phyloP scores from a whole-genome alignment of 2,113 vertebrate genomes.

The Limnothrissa miodon region DNA sequence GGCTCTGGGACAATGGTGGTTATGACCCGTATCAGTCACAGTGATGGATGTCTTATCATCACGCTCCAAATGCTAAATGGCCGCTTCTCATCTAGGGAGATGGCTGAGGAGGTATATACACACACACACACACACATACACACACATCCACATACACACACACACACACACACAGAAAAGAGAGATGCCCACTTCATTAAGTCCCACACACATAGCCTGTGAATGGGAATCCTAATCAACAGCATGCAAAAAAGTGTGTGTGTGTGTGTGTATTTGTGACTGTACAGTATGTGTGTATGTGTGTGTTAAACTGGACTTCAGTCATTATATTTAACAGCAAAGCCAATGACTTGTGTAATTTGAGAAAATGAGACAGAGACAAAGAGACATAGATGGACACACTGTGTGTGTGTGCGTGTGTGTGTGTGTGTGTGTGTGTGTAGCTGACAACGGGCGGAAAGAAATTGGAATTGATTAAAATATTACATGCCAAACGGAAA shows the following conservation, averaged over 20 bases:
- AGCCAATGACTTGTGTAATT: constrained; percentile 53
- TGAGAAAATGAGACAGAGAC: constrained; percentile 41
- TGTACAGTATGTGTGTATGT: constrained; percentile 44
- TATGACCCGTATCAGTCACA: constrained; percentile 48
- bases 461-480: constrained; percentile 57
- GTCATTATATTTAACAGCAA: constrained; percentile 44
- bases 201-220: constrained; percentile 19
- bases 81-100: constrained; percentile 12
- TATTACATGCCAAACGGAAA: constrained; percentile 43
- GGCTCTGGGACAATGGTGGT: constrained; percentile 31
- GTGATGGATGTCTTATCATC: constrained; percentile 37
- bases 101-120: not conserved
- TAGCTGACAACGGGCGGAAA: constrained; percentile 31
- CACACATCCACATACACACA: not conserved
- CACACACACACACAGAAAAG: not conserved
- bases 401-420: constrained; percentile 13
- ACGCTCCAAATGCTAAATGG: constrained; percentile 28
- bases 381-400: not conserved
- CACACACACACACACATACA: no score
- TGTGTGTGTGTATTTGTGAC: not conserved
- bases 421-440: not conserved
- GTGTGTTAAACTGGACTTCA: constrained; percentile 37
- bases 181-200: constrained; percentile 26
- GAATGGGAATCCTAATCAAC: constrained; percentile 50
- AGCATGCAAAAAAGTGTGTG: constrained; percentile 45